phyloP scores from a whole-genome alignment of 2,888 invertebrate genomes.

The Poecilus cupreus region DNA sequence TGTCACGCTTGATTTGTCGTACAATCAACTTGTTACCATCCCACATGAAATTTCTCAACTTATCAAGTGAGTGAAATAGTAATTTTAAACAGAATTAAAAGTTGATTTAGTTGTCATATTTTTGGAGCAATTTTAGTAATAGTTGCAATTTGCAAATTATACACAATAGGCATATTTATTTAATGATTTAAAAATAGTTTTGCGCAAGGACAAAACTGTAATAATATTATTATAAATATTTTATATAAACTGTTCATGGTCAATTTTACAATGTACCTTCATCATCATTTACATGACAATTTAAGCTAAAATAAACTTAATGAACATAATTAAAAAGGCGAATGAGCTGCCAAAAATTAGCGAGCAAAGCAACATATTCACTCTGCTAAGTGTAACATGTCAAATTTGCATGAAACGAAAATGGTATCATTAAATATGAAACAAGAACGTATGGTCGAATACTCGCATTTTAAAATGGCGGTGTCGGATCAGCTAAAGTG shows the following conservation, averaged over 20 bases:
- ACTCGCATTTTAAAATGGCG: not conserved
- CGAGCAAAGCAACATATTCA: not conserved
- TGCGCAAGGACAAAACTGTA: not conserved
- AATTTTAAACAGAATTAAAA: not conserved
- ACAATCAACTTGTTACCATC: constrained; percentile 79
- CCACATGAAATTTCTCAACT: constrained; percentile 79
- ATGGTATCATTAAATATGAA: not conserved
- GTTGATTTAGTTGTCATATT: not conserved
- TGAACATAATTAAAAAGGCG: not conserved
- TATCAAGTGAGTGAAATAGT: constrained; percentile 73
- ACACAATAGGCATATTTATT: not conserved
- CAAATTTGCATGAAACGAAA: not conserved
- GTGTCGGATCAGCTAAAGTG: not conserved
- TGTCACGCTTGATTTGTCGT: constrained; percentile 80
- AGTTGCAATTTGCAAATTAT: not conserved
- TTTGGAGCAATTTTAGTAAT: not conserved
- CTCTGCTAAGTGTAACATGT: not conserved
- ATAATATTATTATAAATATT: not conserved
- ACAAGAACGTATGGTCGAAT: constrained; percentile 9
- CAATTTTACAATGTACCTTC: not conserved
- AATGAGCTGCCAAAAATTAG: not conserved
- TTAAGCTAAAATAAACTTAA: not conserved
- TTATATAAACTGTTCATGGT: not conserved
- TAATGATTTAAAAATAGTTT: not conserved
- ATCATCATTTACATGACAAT: not conserved